Evolutionary conservation across 2,797 vertebrate species (phyloP), one percentile per base, ranked within the genome.

Genomic region (Eremophila alpestris): DNA sequence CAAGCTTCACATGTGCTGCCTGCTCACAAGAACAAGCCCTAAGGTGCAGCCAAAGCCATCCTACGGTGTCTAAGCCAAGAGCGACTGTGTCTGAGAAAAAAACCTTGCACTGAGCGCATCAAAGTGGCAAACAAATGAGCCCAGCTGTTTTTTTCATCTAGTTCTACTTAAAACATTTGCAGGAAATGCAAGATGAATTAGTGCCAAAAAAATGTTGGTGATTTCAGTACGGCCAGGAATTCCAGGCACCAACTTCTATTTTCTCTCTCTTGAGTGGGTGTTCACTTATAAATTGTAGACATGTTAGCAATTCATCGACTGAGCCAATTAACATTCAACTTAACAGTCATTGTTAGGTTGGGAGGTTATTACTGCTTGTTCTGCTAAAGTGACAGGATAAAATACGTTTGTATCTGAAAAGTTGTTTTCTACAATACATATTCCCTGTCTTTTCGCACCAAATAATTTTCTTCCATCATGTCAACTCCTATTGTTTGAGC

Each of bases 241-340:
- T 95, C 86, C 80, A 96, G 90, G 83, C 86, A 92, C 56, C 43
- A 49, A 34, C 41, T 90, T 91, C 74, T 94, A 91, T 94, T 74
- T 92, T 90, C 64, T 86, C 80, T 90, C 69, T 86, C 56, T 80
- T 92, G 93, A 92, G 95, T 96, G 93, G 93, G 93, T 93, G 94
- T 97, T 95, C 95, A 83, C 83, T 90, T 96, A 12, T 97, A 96
- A 97, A 96, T 97, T 96, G 97, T 96, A 98, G 96, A 96, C 87
- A 93, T 69, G 93, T 95, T 97, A 96, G 96, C 96, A 97, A 97
- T 97, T 96, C 96, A 97, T 90, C 74, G 67, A 98, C 96, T 94
- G 96, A 95, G 90, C 13, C 71, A 97, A 97, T 97, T 97, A 97
- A 97, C 95, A 94, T 97, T 98, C 97, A 96, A 76, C 96, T 94